These are phyloP conservation scores for Recurvirostra avosetta DNA, from an alignment of 2,113 vertebrate species.

Conservation along the genomic window DNA sequence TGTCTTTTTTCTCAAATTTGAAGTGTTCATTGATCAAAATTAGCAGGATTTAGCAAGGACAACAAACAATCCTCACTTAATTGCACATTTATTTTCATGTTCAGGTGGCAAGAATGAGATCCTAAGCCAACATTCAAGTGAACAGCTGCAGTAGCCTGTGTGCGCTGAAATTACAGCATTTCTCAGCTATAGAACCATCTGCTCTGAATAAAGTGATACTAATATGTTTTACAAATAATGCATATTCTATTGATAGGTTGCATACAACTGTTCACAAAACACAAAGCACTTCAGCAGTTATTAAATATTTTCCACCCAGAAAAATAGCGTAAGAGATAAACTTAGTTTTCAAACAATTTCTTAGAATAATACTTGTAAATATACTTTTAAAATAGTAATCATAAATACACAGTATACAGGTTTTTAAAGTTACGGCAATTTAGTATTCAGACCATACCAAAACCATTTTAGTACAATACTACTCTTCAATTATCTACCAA, in stretches of 20 bases:
- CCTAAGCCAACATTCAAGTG: conserved; percentile 75
- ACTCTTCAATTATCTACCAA: conserved; percentile 43
- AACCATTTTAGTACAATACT: conserved; percentile 71
- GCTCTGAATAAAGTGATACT: conserved; percentile 75
- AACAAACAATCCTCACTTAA: conserved; percentile 69
- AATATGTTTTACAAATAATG: conserved; percentile 74
- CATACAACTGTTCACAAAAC: conserved; percentile 69
- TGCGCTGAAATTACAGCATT: conserved; percentile 68
- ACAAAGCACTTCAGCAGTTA: conserved; percentile 60
- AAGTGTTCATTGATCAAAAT: conserved; percentile 56
- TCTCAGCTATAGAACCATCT: conserved; percentile 75
- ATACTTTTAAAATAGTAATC: conserved; percentile 66
- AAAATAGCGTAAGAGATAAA: conserved; percentile 12
- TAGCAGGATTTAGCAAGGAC: conserved; percentile 58
- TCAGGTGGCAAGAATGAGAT: conserved; percentile 74
- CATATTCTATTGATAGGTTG: conserved; percentile 68
- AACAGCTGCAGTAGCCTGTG: conserved; percentile 77
- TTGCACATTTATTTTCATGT: conserved; percentile 68
- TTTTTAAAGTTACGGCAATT: conserved; percentile 71
- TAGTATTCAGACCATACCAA: conserved; percentile 85
- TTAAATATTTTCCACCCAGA: conserved; percentile 54
- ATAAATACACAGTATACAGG: conserved; percentile 72
- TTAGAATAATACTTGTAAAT: conserved; percentile 46
- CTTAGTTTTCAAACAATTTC: neutral
- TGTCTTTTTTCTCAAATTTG: neutral